Conservation (phyloP, 2,888 invertebrate species). For the Agonopterix arenella region DNA sequence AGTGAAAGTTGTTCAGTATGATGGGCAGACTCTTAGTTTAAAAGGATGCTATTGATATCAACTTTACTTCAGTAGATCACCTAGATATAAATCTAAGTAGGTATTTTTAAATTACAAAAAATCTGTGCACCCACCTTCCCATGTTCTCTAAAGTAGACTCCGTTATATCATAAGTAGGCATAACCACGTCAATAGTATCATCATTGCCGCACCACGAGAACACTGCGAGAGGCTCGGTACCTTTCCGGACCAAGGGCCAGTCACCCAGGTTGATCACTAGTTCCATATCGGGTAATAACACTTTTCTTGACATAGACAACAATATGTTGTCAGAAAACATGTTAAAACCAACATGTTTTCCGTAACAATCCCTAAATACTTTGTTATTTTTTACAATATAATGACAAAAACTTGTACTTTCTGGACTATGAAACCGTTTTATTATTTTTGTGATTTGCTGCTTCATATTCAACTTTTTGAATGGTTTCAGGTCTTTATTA, state of each 20-base stretch:
- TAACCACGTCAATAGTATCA: conserved; percentile 89
- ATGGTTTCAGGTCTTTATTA: conserved; percentile 81
- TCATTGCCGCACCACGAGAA: conserved; percentile 98
- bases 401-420: conserved; percentile 92
- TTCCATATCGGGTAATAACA: conserved; percentile 89
- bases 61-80: too few relatives aligned
- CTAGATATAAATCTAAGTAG: too few relatives aligned
- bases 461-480: conserved; percentile 83
- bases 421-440: conserved; percentile 84
- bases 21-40: too few relatives aligned
- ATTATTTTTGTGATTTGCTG: conserved; percentile 79
- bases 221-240: conserved; percentile 81
- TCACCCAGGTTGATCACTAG: conserved; percentile 96
- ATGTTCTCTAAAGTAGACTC: conserved; percentile 95
- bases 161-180: conserved; percentile 97
- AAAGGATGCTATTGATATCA: too few relatives aligned
- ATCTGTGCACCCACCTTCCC: conserved; percentile 81
- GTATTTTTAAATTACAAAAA: background rate
- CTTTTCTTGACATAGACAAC: conserved; percentile 88
- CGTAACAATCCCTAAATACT: conserved; percentile 92
- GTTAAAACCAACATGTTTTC: conserved; percentile 96
- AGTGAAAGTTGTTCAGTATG: too few relatives aligned
- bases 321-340: conserved; percentile 95
- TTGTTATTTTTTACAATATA: conserved; percentile 90
- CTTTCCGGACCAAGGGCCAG: conserved; percentile 88